phyloP scores from a whole-genome alignment of 2,113 vertebrate genomes.

The Myotis davidii region DNA sequence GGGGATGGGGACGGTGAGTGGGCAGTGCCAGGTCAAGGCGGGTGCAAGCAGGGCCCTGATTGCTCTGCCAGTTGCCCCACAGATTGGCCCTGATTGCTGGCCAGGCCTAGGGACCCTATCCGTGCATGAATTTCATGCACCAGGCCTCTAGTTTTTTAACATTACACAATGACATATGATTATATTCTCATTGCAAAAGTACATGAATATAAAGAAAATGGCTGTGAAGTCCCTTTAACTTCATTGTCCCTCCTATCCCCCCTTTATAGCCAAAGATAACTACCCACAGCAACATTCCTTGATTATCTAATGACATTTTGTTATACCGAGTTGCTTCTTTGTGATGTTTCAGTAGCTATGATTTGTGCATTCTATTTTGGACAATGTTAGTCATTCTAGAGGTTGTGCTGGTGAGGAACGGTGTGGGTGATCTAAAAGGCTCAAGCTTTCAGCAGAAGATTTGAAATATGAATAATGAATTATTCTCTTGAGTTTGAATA shows the following conservation, averaged over 20 bases:
- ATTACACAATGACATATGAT: background rate
- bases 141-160: background rate
- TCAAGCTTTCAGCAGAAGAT: background rate
- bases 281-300: background rate
- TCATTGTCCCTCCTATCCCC: background rate
- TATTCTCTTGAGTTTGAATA: conserved; percentile 1
- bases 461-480: background rate
- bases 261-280: background rate
- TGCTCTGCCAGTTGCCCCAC: no score
- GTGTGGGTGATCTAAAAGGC: background rate
- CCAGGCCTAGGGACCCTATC: no score
- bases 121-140: no score
- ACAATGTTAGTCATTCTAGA: conserved; percentile 1
- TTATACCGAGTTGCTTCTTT: background rate
- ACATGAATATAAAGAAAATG: background rate
- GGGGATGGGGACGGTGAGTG: no score
- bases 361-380: conserved; percentile 50
- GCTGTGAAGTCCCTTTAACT: background rate
- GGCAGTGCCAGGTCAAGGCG: no score
- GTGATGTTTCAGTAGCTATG: background rate
- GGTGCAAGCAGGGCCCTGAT: no score
- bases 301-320: conserved; percentile 18
- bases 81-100: no score
- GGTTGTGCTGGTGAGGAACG: background rate
- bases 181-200: background rate